phyloP scores from a whole-genome alignment of 35 echinoderm and acorn worm genomes.

The Ophiothrix spiculata region DNA sequence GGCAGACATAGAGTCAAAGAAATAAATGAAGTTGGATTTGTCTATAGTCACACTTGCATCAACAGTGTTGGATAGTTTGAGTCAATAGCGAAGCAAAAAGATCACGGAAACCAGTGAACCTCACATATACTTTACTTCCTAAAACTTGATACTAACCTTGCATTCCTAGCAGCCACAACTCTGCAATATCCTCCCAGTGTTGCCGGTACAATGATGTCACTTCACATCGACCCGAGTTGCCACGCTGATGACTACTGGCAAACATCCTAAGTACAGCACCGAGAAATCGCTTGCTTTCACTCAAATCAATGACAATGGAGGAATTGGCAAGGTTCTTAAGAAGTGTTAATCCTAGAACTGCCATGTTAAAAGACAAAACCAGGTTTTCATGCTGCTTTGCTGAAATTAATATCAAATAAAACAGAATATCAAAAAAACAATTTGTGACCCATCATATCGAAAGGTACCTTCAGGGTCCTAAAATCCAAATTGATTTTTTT shows the following conservation, averaged over 20 bases:
- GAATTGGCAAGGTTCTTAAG: slow-evolving; percentile 28
- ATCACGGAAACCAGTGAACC: too few species aligned
- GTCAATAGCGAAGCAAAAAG: too few species aligned
- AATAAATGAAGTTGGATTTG: too few species aligned
- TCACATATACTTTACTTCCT: too few species aligned
- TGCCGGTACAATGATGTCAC: slow-evolving; percentile 31
- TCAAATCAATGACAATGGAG: slow-evolving; percentile 20
- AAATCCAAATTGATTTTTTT: too few species aligned
- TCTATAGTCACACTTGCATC: too few species aligned
- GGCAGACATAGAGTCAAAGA: too few species aligned
- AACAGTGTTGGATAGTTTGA: too few species aligned
- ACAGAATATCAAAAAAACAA: too few species aligned
- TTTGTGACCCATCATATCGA: too few species aligned
- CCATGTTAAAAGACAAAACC: slow-evolving; percentile 49
- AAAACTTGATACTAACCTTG: slow-evolving; percentile 33
- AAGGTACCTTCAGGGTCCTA: too few species aligned
- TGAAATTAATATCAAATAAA: slow-evolving; percentile 10
- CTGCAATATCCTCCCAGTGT: slow-evolving; percentile 49
- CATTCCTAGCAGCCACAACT: slow-evolving; percentile 58
- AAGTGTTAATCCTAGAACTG: slow-evolving; percentile 49
- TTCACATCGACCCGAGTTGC: slow-evolving; percentile 28
- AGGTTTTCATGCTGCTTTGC: slow-evolving; percentile 24
- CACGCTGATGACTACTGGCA: slow-evolving; percentile 13
- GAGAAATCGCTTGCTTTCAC: slow-evolving; percentile 31
- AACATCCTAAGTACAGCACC: slow-evolving; percentile 30